Percentiles rank a stretch among this genome's conserved stretches.
These are phyloP conservation scores for Sebastes nivosus DNA, from an alignment of 2,797 vertebrate genomes.

Conservation along the genomic window DNA sequence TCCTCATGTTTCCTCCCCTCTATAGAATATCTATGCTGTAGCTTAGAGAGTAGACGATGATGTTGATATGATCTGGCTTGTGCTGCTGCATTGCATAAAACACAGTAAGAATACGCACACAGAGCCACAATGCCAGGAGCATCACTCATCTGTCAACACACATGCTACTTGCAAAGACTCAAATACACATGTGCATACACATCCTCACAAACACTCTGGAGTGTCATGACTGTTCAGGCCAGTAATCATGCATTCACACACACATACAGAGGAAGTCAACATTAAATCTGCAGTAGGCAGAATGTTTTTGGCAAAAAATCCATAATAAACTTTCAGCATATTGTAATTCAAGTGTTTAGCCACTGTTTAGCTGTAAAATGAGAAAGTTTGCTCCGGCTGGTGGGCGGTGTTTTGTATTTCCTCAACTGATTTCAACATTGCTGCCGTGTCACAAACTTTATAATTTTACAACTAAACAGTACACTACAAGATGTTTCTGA, in stretches of 20 bases:
- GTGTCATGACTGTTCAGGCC: background rate
- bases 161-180: background rate
- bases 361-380: no score
- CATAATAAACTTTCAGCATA: no score
- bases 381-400: no score
- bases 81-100: background rate
- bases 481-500: no score
- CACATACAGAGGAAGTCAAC: background rate
- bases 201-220: background rate
- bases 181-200: background rate
- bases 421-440: no score
- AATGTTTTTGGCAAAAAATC: no score
- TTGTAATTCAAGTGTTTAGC: no score
- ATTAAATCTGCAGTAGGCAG: background rate
- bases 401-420: no score
- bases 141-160: slow-evolving; percentile 28
- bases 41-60: background rate
- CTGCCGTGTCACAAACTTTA: no score
- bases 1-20: background rate
- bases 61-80: background rate
- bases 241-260: background rate
- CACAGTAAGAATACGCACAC: slow-evolving; percentile 4
- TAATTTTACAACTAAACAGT: no score
- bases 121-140: slow-evolving; percentile 19
- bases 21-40: background rate